Conservation (phyloP, 1,140 invertebrate genomes). For the Penaeus japonicus region DNA sequence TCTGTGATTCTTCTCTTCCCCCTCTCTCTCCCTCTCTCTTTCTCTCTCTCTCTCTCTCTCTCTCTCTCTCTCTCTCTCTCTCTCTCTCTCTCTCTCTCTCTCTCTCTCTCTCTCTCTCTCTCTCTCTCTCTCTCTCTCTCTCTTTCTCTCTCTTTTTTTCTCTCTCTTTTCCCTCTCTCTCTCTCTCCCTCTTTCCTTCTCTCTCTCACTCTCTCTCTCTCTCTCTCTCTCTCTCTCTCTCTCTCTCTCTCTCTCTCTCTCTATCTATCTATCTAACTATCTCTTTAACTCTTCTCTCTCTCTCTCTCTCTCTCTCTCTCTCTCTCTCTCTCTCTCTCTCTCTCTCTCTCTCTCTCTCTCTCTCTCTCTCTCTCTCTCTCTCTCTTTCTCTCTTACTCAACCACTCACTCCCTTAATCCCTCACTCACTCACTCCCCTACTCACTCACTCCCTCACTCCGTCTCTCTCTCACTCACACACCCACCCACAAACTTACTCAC, state of each 20-base stretch:
- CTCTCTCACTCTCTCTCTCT: neutral
- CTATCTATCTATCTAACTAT: no score
- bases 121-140: neutral
- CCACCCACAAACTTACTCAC: no score
- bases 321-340: no score
- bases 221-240: neutral
- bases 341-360: no score
- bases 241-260: neutral
- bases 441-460: no score
- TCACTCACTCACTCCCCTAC: no score
- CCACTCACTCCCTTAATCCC: no score
- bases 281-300: neutral
- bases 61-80: neutral
- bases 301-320: neutral
- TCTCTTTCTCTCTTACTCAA: no score
- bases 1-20: neutral
- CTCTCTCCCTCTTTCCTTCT: neutral
- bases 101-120: neutral
- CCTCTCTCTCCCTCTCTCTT: slow-evolving; percentile 20
- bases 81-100: neutral
- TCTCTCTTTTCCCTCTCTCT: neutral
- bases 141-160: neutral
- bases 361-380: no score
- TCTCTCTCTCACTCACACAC: no score
- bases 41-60: slow-evolving; percentile 14